phyloP scores from a whole-genome alignment of 2,797 vertebrate genomes.

The Prionace glauca region DNA sequence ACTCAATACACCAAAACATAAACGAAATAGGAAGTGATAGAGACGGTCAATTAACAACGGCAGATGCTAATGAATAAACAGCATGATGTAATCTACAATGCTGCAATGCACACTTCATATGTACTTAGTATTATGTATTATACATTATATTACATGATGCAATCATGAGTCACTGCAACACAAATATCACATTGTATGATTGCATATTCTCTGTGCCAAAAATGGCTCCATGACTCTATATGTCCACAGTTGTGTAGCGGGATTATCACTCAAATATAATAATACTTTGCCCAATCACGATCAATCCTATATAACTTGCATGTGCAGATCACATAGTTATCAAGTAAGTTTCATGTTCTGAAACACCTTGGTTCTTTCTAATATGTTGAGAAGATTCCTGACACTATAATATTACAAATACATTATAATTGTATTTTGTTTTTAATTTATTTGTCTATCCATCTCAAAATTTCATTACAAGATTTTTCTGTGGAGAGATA shows the following conservation, averaged over 20 bases:
- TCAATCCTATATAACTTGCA: neutral
- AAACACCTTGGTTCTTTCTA: neutral
- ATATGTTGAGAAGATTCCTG: neutral
- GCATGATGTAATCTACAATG: neutral
- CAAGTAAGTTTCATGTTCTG: neutral
- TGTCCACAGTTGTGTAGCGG: neutral
- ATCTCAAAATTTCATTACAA: neutral
- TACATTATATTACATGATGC: constrained; percentile 9
- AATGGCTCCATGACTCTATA: neutral
- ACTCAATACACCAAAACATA: neutral
- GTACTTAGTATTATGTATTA: neutral
- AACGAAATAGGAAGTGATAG: neutral
- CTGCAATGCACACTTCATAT: neutral
- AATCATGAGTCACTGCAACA: neutral
- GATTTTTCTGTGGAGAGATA: neutral
- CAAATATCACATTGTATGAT: neutral
- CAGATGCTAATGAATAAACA: neutral
- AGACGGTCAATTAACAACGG: neutral
- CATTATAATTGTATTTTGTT: neutral
- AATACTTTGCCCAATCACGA: neutral
- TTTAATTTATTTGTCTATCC: neutral
- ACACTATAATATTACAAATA: neutral
- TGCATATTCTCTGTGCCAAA: neutral
- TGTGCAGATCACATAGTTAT: neutral
- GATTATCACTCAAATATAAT: neutral